Base-by-base conservation (phyloP, 2,797 vertebrate genomes). In the Emydoidea blandingii region DNA sequence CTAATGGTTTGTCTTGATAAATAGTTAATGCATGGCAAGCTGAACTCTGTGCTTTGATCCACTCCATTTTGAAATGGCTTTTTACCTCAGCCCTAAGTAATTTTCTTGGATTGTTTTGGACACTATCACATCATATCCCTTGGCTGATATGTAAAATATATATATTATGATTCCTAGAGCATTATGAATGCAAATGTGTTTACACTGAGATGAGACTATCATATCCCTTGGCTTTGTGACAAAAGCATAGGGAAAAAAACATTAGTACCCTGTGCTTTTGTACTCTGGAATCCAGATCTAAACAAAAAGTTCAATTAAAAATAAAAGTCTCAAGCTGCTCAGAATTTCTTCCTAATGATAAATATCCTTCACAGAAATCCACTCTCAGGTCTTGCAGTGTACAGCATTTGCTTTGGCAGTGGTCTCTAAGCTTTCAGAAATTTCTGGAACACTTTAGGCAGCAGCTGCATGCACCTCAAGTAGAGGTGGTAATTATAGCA, bases 351-450 rank as follows among this genome's bases (percentile, higher is more conserved):
- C 78, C 56, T 78, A 81, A 86, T 59, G 84, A 54, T 59, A 83
- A 62, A 79, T 88, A 78, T 85, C 41, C 81, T 89, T 59, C 59
- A 52, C 80, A 54, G 81, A 59, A 88, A 83, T 59, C 81, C 29
- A 9, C 31, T 86, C 59, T 76, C 0, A 0, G 56, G 54, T 27
- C 18, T 59, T 27, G 72, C 62, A 47, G 44, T 5, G 12, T 27
- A 15, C 27, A 19, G 54, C 84, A 53, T 93, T 91, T 89, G 54
- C 50, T 93, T 94, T 94, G 87, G 91, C 91, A 83, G 50, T 34
- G 1, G 37, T 86, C 87, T 94, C 72, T 87, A 90, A 90, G 87
- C 47, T 87, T 93, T 83, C 27, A 29, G 91, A 93, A 91, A 91
- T 88, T 89, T 85, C 79, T 87, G 91, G 91, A 93, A 59, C 21